These are phyloP conservation scores for Neoniphon sammara DNA, from an alignment of 2,797 vertebrate genomes.

Conservation along the genomic window DNA sequence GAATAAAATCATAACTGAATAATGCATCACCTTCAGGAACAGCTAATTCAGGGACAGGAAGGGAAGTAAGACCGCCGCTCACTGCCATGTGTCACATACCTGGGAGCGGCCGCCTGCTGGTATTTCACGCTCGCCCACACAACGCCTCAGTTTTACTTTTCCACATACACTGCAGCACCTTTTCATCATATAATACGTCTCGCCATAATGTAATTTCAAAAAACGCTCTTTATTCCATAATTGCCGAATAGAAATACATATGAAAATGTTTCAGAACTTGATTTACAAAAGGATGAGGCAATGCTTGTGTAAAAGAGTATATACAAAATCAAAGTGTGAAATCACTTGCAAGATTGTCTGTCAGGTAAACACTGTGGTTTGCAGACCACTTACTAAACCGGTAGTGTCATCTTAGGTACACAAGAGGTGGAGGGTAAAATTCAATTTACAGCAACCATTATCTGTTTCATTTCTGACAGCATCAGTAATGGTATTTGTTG, in stretches of 20 bases:
- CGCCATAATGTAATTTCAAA: conserved; percentile 19
- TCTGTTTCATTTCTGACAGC: not conserved
- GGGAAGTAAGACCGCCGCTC: conserved; percentile 5
- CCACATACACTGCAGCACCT: not conserved
- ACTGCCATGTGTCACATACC: conserved; percentile 18
- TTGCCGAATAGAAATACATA: conserved; percentile 10
- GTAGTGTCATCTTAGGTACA: not conserved
- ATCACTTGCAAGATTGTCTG: conserved; percentile 22
- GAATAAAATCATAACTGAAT: no score
- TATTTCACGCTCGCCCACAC: conserved; percentile 27
- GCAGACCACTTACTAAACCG: not conserved
- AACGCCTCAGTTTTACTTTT: not conserved
- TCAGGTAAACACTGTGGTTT: conserved; percentile 26
- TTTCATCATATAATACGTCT: conserved; percentile 5
- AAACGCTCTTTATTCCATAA: conserved; percentile 56
- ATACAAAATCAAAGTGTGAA: conserved; percentile 51
- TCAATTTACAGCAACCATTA: not conserved
- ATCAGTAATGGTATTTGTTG: conserved; percentile 1
- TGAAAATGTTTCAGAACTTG: conserved; percentile 11
- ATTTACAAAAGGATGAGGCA: conserved; percentile 14
- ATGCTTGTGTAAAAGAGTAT: conserved; percentile 46
- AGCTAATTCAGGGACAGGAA: not conserved
- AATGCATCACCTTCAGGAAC: no score
- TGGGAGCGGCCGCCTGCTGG: conserved; percentile 35
- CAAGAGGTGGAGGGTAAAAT: not conserved